Percentiles rank a stretch among this genome's conserved stretches.
These are phyloP conservation scores for Harpalus rufipes DNA, from an alignment of 2,888 invertebrate genomes.

Conservation along the genomic window DNA sequence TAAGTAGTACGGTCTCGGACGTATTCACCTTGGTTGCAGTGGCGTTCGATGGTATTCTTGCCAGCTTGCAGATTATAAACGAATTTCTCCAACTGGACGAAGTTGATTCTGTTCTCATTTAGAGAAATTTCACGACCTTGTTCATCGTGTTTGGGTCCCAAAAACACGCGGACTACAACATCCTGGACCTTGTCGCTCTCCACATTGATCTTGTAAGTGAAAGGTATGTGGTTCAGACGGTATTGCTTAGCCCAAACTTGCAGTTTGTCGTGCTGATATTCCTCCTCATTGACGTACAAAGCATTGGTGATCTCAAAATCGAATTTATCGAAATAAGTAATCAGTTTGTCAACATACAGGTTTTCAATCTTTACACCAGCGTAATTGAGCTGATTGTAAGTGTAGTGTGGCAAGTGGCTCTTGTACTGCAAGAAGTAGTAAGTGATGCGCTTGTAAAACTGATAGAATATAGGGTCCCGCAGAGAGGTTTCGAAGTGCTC, in stretches of 20 bases:
- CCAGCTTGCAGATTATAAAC: slow-evolving; percentile 82
- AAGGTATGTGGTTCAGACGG: slow-evolving; percentile 85
- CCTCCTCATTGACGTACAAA: slow-evolving; percentile 77
- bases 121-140: slow-evolving; percentile 79
- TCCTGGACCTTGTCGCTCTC: slow-evolving; percentile 80
- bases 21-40: slow-evolving; percentile 83
- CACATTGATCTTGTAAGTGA: slow-evolving; percentile 81
- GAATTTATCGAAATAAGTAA: slow-evolving; percentile 85
- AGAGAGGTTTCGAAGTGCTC: slow-evolving; percentile 82
- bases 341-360: slow-evolving; percentile 82
- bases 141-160: slow-evolving; percentile 85
- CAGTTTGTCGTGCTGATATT: slow-evolving; percentile 76
- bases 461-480: slow-evolving; percentile 86
- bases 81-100: slow-evolving; percentile 82
- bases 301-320: slow-evolving; percentile 82
- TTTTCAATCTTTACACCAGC: slow-evolving; percentile 82
- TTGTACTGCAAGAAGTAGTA: slow-evolving; percentile 82
- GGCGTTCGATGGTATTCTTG: slow-evolving; percentile 83
- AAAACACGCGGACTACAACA: slow-evolving; percentile 82
- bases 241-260: slow-evolving; percentile 81
- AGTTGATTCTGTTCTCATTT: slow-evolving; percentile 80
- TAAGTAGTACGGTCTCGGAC: slow-evolving; percentile 83
- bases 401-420: slow-evolving; percentile 81
- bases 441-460: slow-evolving; percentile 82
- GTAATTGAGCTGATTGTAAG: slow-evolving; percentile 80